phyloP scores from a whole-genome alignment of 2,113 vertebrate genomes.

The Podilymbus podiceps region DNA sequence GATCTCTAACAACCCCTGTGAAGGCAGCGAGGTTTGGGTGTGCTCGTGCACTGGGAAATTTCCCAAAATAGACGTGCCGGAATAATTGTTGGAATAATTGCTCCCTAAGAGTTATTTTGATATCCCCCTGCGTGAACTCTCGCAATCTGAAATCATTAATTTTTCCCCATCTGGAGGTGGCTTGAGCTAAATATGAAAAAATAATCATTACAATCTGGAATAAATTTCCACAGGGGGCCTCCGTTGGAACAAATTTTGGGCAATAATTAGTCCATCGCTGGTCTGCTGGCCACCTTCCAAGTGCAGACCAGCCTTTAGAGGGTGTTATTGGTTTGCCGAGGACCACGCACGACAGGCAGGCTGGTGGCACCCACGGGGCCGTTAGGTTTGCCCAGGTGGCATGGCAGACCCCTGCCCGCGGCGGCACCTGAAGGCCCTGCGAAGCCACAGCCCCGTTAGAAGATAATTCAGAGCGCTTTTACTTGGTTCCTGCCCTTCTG shows the following conservation, averaged over 20 bases:
- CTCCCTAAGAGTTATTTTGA: not conserved
- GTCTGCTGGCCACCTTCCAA: not conserved
- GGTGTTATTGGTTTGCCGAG: not conserved
- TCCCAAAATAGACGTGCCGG: not conserved
- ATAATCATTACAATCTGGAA: not conserved
- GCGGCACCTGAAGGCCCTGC: not conserved
- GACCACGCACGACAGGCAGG: not conserved
- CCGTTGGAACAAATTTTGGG: not conserved
- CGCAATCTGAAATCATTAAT: not conserved
- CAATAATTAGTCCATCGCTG: not conserved
- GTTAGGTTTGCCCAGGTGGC: not conserved
- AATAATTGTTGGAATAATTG: not conserved
- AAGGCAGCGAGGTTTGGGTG: not conserved
- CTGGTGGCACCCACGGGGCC: not conserved
- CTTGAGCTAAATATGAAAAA: not conserved
- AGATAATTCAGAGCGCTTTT: not conserved
- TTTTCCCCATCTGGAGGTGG: not conserved
- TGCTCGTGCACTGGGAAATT: not conserved
- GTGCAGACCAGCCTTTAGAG: not conserved
- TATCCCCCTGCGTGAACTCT: not conserved
- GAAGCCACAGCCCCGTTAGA: not conserved
- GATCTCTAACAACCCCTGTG: not conserved
- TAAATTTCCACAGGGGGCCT: not conserved
- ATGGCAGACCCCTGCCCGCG: not conserved
- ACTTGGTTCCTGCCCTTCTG: not conserved